Percentiles rank a stretch among this genome's conserved stretches.
Evolutionary conservation across 2,797 vertebrate genomes (phyloP).

Genomic region (Sciurus vulgaris): DNA sequence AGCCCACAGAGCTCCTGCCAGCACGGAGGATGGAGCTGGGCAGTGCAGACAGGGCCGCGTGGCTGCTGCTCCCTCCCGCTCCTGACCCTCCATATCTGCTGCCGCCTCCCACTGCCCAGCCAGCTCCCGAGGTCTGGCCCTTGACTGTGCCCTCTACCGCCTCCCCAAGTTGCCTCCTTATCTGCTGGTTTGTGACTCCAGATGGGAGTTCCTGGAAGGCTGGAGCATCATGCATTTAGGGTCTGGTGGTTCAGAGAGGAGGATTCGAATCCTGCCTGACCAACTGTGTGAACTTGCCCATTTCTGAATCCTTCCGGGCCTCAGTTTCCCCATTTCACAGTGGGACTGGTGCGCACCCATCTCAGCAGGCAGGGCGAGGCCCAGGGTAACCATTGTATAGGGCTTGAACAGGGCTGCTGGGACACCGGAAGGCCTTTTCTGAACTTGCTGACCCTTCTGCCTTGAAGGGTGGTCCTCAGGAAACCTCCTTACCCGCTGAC

Average conservation of each 20-base stretch:
- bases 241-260: background rate
- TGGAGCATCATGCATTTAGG: background rate
- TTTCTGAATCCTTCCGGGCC: background rate
- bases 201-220: background rate
- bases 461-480: background rate
- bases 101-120: no score
- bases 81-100: background rate
- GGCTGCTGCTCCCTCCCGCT: background rate
- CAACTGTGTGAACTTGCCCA: background rate
- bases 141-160: background rate
- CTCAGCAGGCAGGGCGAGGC: background rate
- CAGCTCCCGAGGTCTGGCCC: background rate
- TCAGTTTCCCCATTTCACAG: background rate
- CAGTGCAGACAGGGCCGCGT: background rate
- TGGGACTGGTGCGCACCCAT: background rate
- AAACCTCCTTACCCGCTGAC: background rate
- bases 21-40: background rate
- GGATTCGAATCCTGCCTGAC: background rate
- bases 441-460: no score
- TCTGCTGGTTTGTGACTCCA: background rate
- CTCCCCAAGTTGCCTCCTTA: background rate
- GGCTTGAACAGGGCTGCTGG: background rate
- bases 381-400: background rate
- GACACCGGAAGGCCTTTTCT: background rate
- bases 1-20: no score